A percentile compares a stretch with the other conserved stretches of the same genome.
Evolutionary conservation across 2,888 invertebrate species (phyloP).

Genomic region (Hololepta plana): DNA sequence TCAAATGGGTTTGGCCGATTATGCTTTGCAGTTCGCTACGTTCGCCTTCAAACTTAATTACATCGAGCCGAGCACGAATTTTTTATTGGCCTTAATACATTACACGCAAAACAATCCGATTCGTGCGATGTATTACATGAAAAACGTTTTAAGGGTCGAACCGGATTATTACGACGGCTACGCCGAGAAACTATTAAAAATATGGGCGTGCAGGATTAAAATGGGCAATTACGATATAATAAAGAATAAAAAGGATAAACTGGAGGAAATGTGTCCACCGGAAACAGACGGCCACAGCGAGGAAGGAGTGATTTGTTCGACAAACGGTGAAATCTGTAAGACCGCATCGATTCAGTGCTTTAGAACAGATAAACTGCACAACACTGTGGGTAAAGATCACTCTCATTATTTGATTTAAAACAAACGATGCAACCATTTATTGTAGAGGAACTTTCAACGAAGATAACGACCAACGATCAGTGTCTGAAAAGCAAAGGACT

Average conservation of each 20-base stretch:
- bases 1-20: slow-evolving; percentile 44
- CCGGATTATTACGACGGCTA: slow-evolving; percentile 30
- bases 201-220: slow-evolving; percentile 33
- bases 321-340: slow-evolving; percentile 23
- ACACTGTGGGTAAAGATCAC: slow-evolving; percentile 4
- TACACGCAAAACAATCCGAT: slow-evolving; percentile 41
- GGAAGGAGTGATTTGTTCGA: slow-evolving; percentile 23
- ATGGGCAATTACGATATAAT: slow-evolving; percentile 17
- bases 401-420: too few relatives aligned
- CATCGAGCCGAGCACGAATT: slow-evolving; percentile 56
- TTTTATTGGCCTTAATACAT: slow-evolving; percentile 44
- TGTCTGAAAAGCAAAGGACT: slow-evolving; percentile 1
- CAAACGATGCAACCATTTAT: not conserved
- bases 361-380: slow-evolving; percentile 11
- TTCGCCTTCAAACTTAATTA: slow-evolving; percentile 42
- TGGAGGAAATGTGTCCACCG: slow-evolving; percentile 17
- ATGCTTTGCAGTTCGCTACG: slow-evolving; percentile 39
- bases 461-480: slow-evolving; percentile 1
- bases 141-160: slow-evolving; percentile 38
- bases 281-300: slow-evolving; percentile 17
- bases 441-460: too few relatives aligned
- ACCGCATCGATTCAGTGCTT: slow-evolving; percentile 23
- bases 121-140: slow-evolving; percentile 41
- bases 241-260: slow-evolving; percentile 13
- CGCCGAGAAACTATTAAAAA: slow-evolving; percentile 31